Base-by-base conservation (phyloP, 2,113 vertebrate genomes). In the Microtus montanus region DNA sequence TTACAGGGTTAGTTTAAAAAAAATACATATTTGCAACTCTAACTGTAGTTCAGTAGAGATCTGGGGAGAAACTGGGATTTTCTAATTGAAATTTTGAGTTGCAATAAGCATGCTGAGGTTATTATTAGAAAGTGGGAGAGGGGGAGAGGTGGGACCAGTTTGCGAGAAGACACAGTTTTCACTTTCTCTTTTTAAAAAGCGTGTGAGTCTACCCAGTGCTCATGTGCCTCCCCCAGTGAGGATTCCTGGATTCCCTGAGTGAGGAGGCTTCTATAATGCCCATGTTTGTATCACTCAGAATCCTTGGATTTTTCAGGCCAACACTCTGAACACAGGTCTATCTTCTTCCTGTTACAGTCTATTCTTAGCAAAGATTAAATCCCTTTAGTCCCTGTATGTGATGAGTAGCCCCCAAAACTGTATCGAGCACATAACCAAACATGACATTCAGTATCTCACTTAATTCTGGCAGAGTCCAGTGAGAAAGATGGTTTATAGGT, bases 61-160 rank as follows among this genome's bases (percentile, higher is more conserved):
- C 44, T 22, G 80, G 5, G 96, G 41, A 96, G 89, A 97, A 92
- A 41, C 26, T 41, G 28, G 19, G 75, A 75, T 89, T 87, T 89
- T 87, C 28, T 68, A 47, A 38, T 63, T 77, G 83, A 52, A 78
- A 79, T 64, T n/a, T 82, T 88, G 35, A 28, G 90, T n/a, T 92
- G 8, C 30, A 91, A n/a, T 95, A 79, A 95, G 35, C 78, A 61
- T 93, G 90, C 80, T 87, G 41, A 66, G 47, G 87, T 77, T 94
- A 71, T 94, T 95, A 91, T 61, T 49, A 90, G 70, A 71, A 74
- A 17, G 22, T 54, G 0, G 35, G 15, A 30, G 11, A 1, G 20
- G 52, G 12, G 28, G 19, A 38, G 44, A 71, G 33, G 20, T 7
- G 82, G 5, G 4, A 2, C 54, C 24, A 47, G 4, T 41, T 92